These are phyloP conservation scores for Dysidea cf. avara DNA, from an alignment of 37 sponge, comb jelly and placozoan genomes.

Conservation along the genomic window DNA sequence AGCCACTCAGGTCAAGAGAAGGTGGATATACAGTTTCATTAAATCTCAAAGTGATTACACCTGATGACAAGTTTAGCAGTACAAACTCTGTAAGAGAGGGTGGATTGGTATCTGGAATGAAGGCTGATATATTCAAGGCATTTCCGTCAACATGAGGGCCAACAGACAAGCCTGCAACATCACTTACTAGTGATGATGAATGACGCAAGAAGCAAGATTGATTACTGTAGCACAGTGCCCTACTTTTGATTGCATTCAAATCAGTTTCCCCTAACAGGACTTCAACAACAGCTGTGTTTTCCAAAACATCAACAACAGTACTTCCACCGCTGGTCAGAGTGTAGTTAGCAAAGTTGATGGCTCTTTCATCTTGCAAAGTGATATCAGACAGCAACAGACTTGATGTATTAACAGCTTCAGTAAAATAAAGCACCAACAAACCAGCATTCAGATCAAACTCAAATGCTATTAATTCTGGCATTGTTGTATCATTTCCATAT, in stretches of 20 bases:
- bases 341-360: background rate
- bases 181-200: constrained; percentile 34
- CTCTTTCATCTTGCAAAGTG: constrained; percentile 41
- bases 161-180: constrained; percentile 35
- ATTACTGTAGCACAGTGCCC: constrained; percentile 24
- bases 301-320: constrained; percentile 1
- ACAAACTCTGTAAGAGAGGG: constrained; percentile 76
- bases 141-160: constrained; percentile 8
- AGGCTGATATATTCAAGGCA: constrained; percentile 40
- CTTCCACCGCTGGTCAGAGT: constrained; percentile 41
- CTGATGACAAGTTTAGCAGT: constrained; percentile 61
- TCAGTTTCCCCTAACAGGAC: constrained; percentile 40
- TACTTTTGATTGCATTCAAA: constrained; percentile 51
- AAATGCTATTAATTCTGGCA: constrained; percentile 56
- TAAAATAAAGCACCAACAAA: constrained; percentile 58
- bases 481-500: constrained; percentile 49
- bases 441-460: constrained; percentile 75
- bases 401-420: constrained; percentile 53
- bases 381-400: constrained; percentile 41
- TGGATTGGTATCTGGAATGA: constrained; percentile 57
- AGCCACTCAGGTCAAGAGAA: constrained; percentile 51
- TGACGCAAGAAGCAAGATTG: constrained; percentile 57
- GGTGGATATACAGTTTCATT: constrained; percentile 68
- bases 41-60: constrained; percentile 60
- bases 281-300: constrained; percentile 25